Percentiles rank a stretch among this genome's conserved stretches.
phyloP scores from a whole-genome alignment of 2,888 invertebrate species.

The Apantesis nais region DNA sequence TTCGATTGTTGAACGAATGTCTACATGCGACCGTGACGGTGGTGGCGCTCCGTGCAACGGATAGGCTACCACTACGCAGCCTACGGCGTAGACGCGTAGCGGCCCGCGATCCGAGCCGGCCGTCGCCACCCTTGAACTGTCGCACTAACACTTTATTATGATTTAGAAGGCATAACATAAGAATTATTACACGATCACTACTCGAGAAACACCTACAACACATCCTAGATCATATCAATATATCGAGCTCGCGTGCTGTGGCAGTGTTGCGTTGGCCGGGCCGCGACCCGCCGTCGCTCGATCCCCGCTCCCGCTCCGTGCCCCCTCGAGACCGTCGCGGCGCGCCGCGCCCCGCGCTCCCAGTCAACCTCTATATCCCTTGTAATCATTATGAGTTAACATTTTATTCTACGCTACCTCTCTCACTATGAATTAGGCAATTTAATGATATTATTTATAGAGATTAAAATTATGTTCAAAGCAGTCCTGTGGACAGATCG shows the following conservation, averaged over 20 bases:
- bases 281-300: conserved; percentile 47
- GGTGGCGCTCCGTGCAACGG: conserved; percentile 41
- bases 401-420: conserved; percentile 79
- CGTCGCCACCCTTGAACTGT: conserved; percentile 43
- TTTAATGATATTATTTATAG: conserved; percentile 74
- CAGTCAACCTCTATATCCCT: conserved; percentile 57
- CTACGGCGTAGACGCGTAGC: conserved; percentile 48
- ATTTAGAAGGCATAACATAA: conserved; percentile 82
- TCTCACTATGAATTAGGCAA: conserved; percentile 82
- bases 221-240: conserved; percentile 86
- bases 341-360: conserved; percentile 49
- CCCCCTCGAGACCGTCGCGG: conserved; percentile 26
- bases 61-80: conserved; percentile 48
- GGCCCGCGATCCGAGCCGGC: conserved; percentile 14
- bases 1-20: conserved; percentile 77
- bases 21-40: conserved; percentile 63
- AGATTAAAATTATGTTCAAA: conserved; percentile 71
- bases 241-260: conserved; percentile 72
- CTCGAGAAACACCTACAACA: conserved; percentile 84
- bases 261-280: conserved; percentile 65
- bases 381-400: conserved; percentile 69
- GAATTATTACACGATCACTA: conserved; percentile 84
- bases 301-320: conserved; percentile 48
- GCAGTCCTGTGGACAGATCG: conserved; percentile 67
- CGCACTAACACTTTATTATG: conserved; percentile 63